Percentiles rank a stretch among this genome's conserved stretches.
Conservation (phyloP, 2,113 vertebrate genomes). For the Myotis yumanensis region DNA sequence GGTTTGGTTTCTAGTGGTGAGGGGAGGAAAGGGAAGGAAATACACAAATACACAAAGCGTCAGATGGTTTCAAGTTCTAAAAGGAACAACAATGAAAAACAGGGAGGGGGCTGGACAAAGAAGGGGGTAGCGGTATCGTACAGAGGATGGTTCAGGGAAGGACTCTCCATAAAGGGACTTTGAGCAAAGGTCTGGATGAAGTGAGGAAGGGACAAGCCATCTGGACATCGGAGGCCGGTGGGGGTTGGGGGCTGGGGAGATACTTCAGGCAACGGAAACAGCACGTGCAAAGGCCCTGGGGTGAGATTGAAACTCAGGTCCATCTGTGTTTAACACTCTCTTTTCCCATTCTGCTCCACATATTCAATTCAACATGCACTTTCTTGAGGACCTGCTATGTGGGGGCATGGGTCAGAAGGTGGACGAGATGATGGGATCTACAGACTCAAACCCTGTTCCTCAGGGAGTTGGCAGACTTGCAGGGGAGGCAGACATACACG, state of each 20-base stretch:
- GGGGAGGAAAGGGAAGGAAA: background rate
- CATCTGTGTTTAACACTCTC: background rate
- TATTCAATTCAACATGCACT: background rate
- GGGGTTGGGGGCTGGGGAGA: no score
- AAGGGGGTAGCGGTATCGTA: background rate
- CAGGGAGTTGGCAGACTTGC: background rate
- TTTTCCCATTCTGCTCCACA: background rate
- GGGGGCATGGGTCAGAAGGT: background rate
- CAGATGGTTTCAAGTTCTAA: background rate
- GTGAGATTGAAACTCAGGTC: no score
- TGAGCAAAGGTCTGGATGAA: background rate
- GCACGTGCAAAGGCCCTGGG: background rate
- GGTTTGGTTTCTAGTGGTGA: background rate
- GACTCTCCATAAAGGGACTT: background rate
- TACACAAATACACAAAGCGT: background rate
- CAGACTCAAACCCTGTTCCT: background rate
- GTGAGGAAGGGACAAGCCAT: background rate
- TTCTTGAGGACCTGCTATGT: background rate
- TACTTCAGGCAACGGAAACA: background rate
- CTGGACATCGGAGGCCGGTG: no score
- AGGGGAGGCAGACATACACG: background rate
- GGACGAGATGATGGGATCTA: background rate
- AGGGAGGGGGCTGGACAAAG: background rate
- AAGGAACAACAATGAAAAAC: background rate
- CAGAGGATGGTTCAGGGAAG: background rate